A percentile compares a stretch with the other conserved stretches of the same genome.
Conservation (phyloP, 2,113 vertebrate species). For the Brachypteracias leptosomus region DNA sequence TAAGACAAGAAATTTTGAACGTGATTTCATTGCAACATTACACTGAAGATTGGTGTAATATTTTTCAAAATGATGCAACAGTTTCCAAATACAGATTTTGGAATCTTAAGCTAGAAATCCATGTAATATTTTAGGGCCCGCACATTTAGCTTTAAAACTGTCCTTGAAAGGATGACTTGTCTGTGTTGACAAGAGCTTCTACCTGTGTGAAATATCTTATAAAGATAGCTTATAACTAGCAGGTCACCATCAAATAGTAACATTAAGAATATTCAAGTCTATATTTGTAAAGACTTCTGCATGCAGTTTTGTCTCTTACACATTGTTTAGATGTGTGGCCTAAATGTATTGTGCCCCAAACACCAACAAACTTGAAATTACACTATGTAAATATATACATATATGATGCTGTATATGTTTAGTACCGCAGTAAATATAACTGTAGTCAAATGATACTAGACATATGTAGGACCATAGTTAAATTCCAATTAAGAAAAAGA, state of each 20-base stretch:
- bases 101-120: conserved; percentile 66
- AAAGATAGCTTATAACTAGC: conserved; percentile 75
- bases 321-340: conserved; percentile 67
- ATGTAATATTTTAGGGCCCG: conserved; percentile 49
- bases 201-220: conserved; percentile 77
- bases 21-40: conserved; percentile 64
- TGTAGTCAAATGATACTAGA: conserved; percentile 64
- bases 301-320: conserved; percentile 73
- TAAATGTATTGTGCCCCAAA: conserved; percentile 75
- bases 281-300: conserved; percentile 68
- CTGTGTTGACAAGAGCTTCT: conserved; percentile 66
- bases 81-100: conserved; percentile 57
- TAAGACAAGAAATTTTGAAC: conserved; percentile 55
- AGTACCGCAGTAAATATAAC: conserved; percentile 68
- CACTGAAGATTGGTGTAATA: conserved; percentile 51
- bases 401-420: conserved; percentile 57
- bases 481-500: conserved; percentile 67
- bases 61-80: conserved; percentile 46
- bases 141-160: conserved; percentile 66
- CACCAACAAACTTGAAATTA: conserved; percentile 70
- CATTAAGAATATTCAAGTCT: conserved; percentile 72
- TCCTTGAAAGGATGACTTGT: conserved; percentile 59
- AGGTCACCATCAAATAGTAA: conserved; percentile 77
- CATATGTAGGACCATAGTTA: conserved; percentile 65
- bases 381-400: conserved; percentile 67